Evolutionary conservation across 2,797 vertebrate species (phyloP).

Genomic region (Cygnus olor): DNA sequence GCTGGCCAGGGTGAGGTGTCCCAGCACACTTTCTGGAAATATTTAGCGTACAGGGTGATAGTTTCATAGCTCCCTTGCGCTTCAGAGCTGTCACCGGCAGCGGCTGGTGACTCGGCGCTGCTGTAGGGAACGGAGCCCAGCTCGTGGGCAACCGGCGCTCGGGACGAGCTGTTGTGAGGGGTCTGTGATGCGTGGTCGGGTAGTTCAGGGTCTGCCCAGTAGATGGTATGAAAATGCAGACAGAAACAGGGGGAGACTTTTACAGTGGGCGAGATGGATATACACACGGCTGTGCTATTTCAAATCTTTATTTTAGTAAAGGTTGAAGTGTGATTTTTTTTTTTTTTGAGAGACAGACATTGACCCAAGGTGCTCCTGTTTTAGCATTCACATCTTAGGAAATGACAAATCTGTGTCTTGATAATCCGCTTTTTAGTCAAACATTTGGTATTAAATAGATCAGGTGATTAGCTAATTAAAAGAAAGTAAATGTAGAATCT

Average conservation of each 20-base stretch:
- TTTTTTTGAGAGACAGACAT: background rate
- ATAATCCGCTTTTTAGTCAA: background rate
- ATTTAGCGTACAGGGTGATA: background rate
- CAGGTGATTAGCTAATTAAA: background rate
- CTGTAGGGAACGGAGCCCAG: background rate
- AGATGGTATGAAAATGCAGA: constrained; percentile 52
- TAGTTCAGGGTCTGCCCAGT: constrained; percentile 48
- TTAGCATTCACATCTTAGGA: background rate
- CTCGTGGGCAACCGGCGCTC: rapidly evolving
- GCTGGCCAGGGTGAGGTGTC: background rate
- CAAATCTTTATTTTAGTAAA: background rate
- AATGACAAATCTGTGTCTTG: background rate
- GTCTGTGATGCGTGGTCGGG: background rate
- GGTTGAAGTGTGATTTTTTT: background rate
- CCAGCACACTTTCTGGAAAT: background rate
- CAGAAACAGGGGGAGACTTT: background rate
- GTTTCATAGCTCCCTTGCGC: background rate
- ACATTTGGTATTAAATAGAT: background rate
- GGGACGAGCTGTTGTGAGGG: background rate
- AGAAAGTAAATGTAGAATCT: background rate
- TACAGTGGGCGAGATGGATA: background rate
- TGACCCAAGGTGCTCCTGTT: background rate
- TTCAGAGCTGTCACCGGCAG: background rate
- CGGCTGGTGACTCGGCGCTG: rapidly evolving
- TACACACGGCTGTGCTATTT: background rate